Evolutionary conservation across 2,888 invertebrate genomes (phyloP).

Genomic region (Phyllotreta striolata): DNA sequence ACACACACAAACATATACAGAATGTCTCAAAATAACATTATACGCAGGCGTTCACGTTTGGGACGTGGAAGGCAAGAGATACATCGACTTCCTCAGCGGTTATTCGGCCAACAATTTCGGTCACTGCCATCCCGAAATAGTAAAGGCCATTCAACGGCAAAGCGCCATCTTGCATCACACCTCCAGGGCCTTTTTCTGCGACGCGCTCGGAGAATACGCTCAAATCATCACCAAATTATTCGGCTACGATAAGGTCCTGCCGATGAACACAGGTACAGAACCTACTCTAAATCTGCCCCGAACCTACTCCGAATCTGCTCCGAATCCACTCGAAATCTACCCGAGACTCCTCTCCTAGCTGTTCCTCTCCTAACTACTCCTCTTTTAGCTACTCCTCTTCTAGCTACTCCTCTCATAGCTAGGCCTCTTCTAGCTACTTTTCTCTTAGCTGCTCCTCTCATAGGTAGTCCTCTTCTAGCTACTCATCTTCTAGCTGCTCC

Average conservation of each 20-base stretch:
- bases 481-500: too few relatives aligned
- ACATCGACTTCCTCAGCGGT: conserved; percentile 81
- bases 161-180: conserved; percentile 73
- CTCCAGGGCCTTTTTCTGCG: conserved; percentile 78
- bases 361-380: too few relatives aligned
- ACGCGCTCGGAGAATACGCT: conserved; percentile 76
- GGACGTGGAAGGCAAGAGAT: conserved; percentile 82
- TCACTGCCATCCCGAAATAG: conserved; percentile 78
- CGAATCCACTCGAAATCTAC: neutral
- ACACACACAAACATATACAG: neutral
- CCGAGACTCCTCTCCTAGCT: too few relatives aligned
- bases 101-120: conserved; percentile 86
- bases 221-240: conserved; percentile 76
- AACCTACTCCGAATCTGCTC: neutral
- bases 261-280: conserved; percentile 77
- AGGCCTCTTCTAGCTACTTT: too few relatives aligned
- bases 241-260: conserved; percentile 79
- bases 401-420: too few relatives aligned
- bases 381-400: too few relatives aligned
- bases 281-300: neutral
- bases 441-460: too few relatives aligned
- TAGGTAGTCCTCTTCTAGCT: too few relatives aligned
- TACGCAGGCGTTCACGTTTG: conserved; percentile 74
- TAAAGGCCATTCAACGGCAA: conserved; percentile 68
- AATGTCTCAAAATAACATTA: neutral